These are phyloP conservation scores for Halcyon leucocephala DNA, from an alignment of 2,797 vertebrate genomes.

Conservation along the genomic window DNA sequence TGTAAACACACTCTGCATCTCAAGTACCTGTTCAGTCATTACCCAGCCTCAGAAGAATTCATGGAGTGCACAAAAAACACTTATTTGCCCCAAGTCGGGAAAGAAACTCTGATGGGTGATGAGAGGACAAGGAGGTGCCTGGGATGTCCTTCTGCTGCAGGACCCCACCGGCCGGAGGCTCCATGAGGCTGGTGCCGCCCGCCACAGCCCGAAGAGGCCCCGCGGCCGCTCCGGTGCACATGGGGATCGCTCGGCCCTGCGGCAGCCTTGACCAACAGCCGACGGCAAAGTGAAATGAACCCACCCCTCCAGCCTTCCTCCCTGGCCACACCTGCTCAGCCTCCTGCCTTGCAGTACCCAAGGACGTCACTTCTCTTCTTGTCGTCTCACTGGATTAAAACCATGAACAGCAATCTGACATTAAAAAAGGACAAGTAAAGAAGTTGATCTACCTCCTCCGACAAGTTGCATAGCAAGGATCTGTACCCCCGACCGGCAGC, in stretches of 20 bases:
- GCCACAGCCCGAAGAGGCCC: background rate
- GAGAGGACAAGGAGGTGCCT: background rate
- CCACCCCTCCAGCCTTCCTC: background rate
- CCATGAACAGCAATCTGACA: background rate
- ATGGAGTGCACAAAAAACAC: background rate
- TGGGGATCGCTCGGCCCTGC: background rate
- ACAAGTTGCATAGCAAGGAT: conserved; percentile 41
- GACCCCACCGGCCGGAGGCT: background rate
- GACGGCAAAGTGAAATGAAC: fast-evolving
- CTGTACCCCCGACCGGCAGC: background rate
- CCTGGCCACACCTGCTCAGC: background rate
- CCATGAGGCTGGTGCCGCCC: background rate
- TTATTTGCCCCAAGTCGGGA: background rate
- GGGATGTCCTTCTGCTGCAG: background rate
- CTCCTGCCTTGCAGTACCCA: background rate
- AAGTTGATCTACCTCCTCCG: background rate
- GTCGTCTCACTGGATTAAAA: background rate
- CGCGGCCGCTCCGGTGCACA: fast-evolving
- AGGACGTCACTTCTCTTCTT: background rate
- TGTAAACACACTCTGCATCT: background rate
- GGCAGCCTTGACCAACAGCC: background rate
- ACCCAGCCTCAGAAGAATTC: background rate
- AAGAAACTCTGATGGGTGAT: background rate
- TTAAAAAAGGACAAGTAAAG: background rate
- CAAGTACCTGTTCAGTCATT: background rate